Evolutionary conservation across 2,888 invertebrate species (phyloP), one percentile per base, ranked within the genome.

Genomic region (Drosophila neonasuta): DNA sequence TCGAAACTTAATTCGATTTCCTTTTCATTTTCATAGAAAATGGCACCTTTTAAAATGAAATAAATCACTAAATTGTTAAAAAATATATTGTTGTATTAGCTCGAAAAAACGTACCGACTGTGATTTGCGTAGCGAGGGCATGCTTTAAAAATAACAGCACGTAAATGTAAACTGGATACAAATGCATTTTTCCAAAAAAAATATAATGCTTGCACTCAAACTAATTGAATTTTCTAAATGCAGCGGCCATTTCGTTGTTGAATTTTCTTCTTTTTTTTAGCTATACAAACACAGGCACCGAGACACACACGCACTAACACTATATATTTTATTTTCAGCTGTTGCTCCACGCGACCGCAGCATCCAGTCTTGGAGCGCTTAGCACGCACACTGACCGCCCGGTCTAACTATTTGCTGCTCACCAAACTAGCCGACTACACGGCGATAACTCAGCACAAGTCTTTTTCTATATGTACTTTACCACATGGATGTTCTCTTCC

Each of bases 1-100:
- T 90, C 90, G 84, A 94, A 93, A 45, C 93, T 94, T 5, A 93
- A 90, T 77, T 93, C 93, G 50, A 92, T 92, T 63, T 93, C 92
- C 15, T 89, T 88, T 72, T 92, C 92, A 69, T 92, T 91, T 50
- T 92, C 90, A 89, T 94, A 91, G 79, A 94, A 93, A 72, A 93
- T 90, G 20, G 88, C 91, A 45, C 91, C 91, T 91, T 11, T 11
- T 24, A 1, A 57, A 58, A 11, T 13, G 10, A 3, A 7, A 34
- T 9, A 32, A 3, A 1, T 54, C 17, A n/a, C 4, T 29, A 20
- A 17, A 44, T 20, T 13, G 32, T 4, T 15, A 9, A 8, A 24
- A n/a, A 15, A 10, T 8, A n/a, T 50, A 9, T 32, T 32, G 9
- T 10, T 29, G 11, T 46, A 10, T 20, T 49, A 32, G 24, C 24